These are phyloP conservation scores for Drosophila kurseongensis DNA, from an alignment of 1,140 invertebrate species.

Conservation along the genomic window DNA sequence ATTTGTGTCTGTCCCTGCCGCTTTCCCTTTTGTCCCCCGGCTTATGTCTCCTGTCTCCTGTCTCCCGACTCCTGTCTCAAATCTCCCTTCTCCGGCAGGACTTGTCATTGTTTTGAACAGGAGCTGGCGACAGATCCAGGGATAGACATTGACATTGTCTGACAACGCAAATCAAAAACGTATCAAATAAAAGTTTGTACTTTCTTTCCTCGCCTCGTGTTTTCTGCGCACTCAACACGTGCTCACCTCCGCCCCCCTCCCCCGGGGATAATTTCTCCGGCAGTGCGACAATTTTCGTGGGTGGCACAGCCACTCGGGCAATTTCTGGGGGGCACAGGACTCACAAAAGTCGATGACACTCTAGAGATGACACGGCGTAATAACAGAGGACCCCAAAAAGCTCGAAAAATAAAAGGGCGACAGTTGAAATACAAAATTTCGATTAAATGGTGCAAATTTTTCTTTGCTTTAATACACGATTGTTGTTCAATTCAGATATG, in stretches of 20 bases:
- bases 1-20: constrained; percentile 35
- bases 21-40: constrained; percentile 14
- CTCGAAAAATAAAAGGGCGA: neutral
- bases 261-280: constrained; percentile 29
- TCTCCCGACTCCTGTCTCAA: neutral
- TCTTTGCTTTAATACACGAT: no score
- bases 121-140: constrained; percentile 28
- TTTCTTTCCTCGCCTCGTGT: constrained; percentile 31
- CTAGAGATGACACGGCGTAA: constrained; percentile 46
- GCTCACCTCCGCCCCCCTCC: constrained; percentile 19
- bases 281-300: constrained; percentile 63
- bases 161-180: constrained; percentile 78
- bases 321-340: constrained; percentile 14
- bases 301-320: constrained; percentile 55
- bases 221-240: constrained; percentile 73
- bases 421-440: constrained; percentile 1
- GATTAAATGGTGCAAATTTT: constrained; percentile 1
- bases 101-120: constrained; percentile 47
- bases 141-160: constrained; percentile 69
- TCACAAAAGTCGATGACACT: constrained; percentile 38
- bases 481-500: neutral
- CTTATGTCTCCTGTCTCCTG: constrained; percentile 22
- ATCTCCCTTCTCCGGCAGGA: constrained; percentile 51
- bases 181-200: constrained; percentile 79
- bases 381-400: constrained; percentile 18